These are phyloP conservation scores for Sarcophaga subvicina DNA, from an alignment of 2,888 invertebrate species.

Conservation along the genomic window DNA sequence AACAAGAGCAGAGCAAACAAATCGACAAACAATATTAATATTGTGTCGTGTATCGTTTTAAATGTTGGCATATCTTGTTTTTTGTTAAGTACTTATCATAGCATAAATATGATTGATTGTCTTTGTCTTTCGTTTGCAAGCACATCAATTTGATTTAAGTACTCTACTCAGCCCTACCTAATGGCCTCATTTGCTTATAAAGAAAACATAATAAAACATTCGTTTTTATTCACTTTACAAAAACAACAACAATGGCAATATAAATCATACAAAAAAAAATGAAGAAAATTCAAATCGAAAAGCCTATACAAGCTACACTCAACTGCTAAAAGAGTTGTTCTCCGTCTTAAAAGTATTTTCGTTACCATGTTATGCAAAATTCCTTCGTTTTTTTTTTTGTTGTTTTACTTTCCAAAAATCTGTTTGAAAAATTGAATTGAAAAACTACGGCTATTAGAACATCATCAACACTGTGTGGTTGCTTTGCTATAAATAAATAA, in stretches of 20 bases:
- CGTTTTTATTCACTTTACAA: too few species aligned
- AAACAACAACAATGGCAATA: too few species aligned
- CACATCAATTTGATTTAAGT: not conserved
- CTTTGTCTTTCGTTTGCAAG: not conserved
- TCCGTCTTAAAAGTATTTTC: too few species aligned
- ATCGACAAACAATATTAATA: conserved; percentile 48
- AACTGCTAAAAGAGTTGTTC: too few species aligned
- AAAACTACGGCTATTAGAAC: not conserved
- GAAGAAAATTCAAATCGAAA: too few species aligned
- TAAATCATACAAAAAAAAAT: too few species aligned
- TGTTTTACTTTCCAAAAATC: too few species aligned
- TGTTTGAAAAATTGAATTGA: too few species aligned
- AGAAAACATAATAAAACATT: not conserved
- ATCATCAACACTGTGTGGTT: conserved; percentile 14
- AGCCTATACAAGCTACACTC: too few species aligned
- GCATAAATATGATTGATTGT: conserved; percentile 55
- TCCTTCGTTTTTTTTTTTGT: too few species aligned
- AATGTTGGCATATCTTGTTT: conserved; percentile 13
- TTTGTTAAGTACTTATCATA: conserved; percentile 45
- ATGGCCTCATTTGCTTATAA: not conserved
- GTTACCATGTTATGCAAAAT: too few species aligned
- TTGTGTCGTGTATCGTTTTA: conserved; percentile 11
- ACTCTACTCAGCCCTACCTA: not conserved
- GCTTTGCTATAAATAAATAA: not conserved
- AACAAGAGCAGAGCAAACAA: not conserved